Conservation (phyloP, 2,888 invertebrate genomes). For the Megaustenia siamemsis region DNA sequence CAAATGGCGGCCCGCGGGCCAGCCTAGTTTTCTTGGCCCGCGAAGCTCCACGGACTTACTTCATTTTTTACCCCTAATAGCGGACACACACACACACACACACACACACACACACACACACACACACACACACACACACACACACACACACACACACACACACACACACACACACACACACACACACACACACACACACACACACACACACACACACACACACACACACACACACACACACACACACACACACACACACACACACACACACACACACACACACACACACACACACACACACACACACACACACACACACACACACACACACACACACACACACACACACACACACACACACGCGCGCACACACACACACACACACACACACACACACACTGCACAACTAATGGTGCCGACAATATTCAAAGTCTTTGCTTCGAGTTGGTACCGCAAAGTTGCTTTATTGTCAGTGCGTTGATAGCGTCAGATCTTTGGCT, state of each 20-base stretch:
- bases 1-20: no score
- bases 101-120: not conserved
- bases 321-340: not conserved
- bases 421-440: no score
- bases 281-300: not conserved
- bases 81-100: not conserved
- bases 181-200: not conserved
- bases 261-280: not conserved
- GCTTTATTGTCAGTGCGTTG: no score
- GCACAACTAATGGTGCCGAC: no score
- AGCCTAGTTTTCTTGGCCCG: no score
- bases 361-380: not conserved
- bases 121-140: not conserved
- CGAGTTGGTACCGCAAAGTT: no score
- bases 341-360: not conserved
- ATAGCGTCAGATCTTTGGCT: no score
- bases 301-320: not conserved
- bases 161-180: not conserved
- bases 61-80: no score
- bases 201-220: not conserved
- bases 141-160: not conserved
- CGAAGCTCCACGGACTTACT: no score
- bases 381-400: not conserved
- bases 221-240: not conserved
- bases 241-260: not conserved